Evolutionary conservation across 2,888 invertebrate species (phyloP), one percentile per base, ranked within the genome.

Genomic region (Synanthedon tipuliformis): DNA sequence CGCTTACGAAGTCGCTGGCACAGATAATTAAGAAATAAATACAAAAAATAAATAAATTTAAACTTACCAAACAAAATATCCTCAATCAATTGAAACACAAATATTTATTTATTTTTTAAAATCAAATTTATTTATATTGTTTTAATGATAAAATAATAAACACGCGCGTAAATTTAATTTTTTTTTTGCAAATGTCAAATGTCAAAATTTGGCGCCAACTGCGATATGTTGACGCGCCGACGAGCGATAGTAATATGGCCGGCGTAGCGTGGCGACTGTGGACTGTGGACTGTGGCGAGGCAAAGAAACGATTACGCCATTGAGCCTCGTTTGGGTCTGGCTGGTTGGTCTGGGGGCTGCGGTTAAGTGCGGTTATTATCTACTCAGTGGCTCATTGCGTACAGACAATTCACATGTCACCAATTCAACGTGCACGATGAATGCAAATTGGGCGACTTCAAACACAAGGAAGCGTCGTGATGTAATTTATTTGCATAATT

Each of bases 211-310:
- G 59, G 62, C 69, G 72, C 67, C 65, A 65, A 59, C 60, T 77
- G 81, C 76, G 64, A 61, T 78, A 80, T 77, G 64, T 54, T 65
- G 57, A 55, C 59, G 23, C 53, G 59, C 51, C 65, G 66, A 60
- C 58, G 58, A 41, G 58, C 64, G 65, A 61, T 61, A 61, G 64
- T 65, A 61, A 64, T 71, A 63, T 73, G 73, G 63, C 61, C 57
- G 56, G 55, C 56, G 57, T 54, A 54, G 52, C 54, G 50, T 18
- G 18, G 18, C 3, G 18, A 18, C 18, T 18, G 18, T 18, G 18
- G 18, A 18, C 18, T 18, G 18, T 18, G 18, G 18, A 18, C 4
- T 16, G 27, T 34, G 34, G 8, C 49, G 49, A 49, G 16, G 49
- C 49, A 49, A 23, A 49, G 16, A 3, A 45, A n/a, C 45, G 48